A percentile compares a stretch with the other conserved stretches of the same genome.
Conservation (phyloP, 2,797 vertebrate genomes). For the Heliangelus exortis region DNA sequence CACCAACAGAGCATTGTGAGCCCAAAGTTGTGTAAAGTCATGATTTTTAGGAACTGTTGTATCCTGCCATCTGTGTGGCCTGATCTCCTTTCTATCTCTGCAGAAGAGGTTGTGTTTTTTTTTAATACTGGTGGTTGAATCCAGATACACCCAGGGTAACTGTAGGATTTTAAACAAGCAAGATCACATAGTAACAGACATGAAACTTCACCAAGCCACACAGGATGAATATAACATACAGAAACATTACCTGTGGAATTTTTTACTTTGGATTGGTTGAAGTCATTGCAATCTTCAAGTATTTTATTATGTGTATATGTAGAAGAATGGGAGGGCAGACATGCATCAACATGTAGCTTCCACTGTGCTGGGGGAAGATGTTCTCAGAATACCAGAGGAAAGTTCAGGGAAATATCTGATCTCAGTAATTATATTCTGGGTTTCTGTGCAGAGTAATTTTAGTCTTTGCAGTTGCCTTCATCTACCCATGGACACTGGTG, state of each 20-base stretch:
- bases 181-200: not conserved
- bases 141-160: not conserved
- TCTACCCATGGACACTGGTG: not conserved
- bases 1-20: not conserved
- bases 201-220: not conserved
- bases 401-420: slow-evolving; percentile 41
- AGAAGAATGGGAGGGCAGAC: slow-evolving; percentile 21
- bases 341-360: slow-evolving; percentile 3
- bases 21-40: not conserved
- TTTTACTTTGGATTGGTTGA: not conserved
- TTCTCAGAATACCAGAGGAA: slow-evolving; percentile 43
- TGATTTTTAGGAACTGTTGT: not conserved
- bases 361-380: slow-evolving; percentile 1
- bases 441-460: not conserved
- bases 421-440: slow-evolving; percentile 11
- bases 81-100: not conserved
- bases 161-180: not conserved
- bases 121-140: not conserved
- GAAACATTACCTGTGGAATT: not conserved
- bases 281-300: slow-evolving; percentile 25
- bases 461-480: not conserved
- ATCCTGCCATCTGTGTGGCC: not conserved
- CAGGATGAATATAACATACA: not conserved
- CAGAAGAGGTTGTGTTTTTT: not conserved
- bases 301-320: not conserved